Evolutionary conservation across 35 echinoderm and acorn worm species (phyloP).

Genomic region (Lytechinus pictus): DNA sequence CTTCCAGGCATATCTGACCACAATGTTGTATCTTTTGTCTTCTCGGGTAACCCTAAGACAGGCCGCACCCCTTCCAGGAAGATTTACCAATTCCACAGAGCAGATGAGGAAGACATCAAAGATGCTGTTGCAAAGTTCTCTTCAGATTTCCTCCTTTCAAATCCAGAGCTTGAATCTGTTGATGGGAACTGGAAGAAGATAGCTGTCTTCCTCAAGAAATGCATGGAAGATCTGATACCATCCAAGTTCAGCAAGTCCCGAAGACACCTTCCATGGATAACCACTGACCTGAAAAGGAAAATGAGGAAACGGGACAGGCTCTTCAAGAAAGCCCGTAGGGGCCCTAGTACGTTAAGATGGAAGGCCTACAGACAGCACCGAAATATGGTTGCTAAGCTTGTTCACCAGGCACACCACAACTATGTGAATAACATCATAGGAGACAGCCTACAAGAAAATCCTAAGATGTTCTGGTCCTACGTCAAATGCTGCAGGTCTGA

Average conservation of each 20-base stretch:
- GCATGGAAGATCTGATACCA: conserved; percentile 49
- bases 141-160: conserved; percentile 50
- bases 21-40: conserved; percentile 53
- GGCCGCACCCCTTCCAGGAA: conserved; percentile 27
- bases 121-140: conserved; percentile 6
- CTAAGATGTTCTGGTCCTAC: background rate
- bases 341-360: conserved; percentile 26
- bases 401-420: no score
- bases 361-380: background rate
- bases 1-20: conserved; percentile 58
- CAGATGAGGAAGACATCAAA: conserved; percentile 46
- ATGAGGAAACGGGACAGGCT: conserved; percentile 60
- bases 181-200: conserved; percentile 59
- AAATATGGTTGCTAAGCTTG: no score
- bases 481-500: no score
- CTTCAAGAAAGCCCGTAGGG: conserved; percentile 36
- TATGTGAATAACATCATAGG: no score
- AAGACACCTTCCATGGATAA: conserved; percentile 51
- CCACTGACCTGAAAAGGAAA: conserved; percentile 56
- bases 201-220: conserved; percentile 26
- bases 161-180: conserved; percentile 47
- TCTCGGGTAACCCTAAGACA: conserved; percentile 59
- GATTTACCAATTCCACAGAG: conserved; percentile 58
- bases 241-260: conserved; percentile 55
- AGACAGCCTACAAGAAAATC: no score